These are phyloP conservation scores for Pluvianellus socialis DNA, from an alignment of 2,113 vertebrate species.

Conservation along the genomic window DNA sequence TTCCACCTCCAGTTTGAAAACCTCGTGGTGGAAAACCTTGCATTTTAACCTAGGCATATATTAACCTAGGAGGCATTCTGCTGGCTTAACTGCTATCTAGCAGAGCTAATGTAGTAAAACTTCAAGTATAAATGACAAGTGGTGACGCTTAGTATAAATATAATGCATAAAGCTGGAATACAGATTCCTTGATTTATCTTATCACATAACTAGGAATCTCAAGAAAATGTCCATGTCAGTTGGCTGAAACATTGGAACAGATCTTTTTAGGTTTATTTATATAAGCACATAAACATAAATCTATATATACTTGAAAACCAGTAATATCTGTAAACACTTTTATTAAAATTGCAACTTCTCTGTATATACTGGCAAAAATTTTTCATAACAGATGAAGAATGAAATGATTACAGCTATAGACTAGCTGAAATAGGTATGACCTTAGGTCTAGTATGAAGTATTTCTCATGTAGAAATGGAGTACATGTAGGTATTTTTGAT, in stretches of 20 bases:
- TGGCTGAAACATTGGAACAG: not conserved
- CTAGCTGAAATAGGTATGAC: not conserved
- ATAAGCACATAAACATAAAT: not conserved
- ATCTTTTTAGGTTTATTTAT: not conserved
- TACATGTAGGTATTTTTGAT: not conserved
- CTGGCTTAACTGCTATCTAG: not conserved
- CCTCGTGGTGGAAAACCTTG: not conserved
- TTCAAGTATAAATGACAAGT: not conserved
- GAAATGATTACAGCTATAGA: not conserved
- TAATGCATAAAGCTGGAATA: not conserved
- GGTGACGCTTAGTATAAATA: not conserved
- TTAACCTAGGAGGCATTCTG: not conserved
- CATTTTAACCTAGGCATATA: not conserved
- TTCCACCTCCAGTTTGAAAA: not conserved
- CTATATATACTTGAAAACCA: not conserved
- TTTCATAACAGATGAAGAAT: not conserved
- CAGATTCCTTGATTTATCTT: not conserved
- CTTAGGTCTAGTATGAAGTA: not conserved
- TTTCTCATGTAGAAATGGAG: not conserved
- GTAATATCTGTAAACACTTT: not conserved
- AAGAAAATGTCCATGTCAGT: not conserved
- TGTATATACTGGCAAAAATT: not conserved
- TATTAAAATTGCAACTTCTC: not conserved
- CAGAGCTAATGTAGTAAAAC: not conserved
- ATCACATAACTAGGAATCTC: not conserved